Evolutionary conservation across 2,888 invertebrate genomes (phyloP).

Genomic region (Sarcophaga variegata): DNA sequence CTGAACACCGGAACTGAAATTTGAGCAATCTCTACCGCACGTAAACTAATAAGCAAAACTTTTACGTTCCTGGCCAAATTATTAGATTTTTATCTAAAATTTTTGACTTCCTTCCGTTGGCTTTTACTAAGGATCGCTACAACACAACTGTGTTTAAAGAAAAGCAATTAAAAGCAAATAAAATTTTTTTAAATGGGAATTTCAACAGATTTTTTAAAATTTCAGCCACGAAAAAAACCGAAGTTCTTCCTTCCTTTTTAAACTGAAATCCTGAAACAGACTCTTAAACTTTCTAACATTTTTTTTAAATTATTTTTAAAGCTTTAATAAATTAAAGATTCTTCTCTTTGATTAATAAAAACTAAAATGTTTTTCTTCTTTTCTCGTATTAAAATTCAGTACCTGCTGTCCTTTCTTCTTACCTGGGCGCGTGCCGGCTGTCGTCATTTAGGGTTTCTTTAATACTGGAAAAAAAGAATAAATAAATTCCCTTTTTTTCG

Average conservation of each 20-base stretch:
- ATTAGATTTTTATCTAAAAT: slow-evolving; percentile 54
- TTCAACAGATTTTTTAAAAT: too few relatives aligned
- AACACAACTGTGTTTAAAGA: too few relatives aligned
- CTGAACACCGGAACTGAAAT: slow-evolving; percentile 78
- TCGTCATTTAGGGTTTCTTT: slow-evolving; percentile 74
- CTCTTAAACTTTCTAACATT: not conserved
- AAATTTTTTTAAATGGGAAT: too few relatives aligned
- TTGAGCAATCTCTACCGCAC: slow-evolving; percentile 71
- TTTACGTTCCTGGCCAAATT: slow-evolving; percentile 8
- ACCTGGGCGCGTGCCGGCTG: slow-evolving; percentile 79
- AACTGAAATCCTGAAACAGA: too few relatives aligned
- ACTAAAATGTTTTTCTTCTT: not conserved
- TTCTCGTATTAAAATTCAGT: not conserved
- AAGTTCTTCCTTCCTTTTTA: too few relatives aligned
- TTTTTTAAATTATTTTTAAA: slow-evolving; percentile 4
- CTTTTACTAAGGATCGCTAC: too few relatives aligned
- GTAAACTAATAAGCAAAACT: slow-evolving; percentile 15
- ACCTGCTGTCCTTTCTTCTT: slow-evolving; percentile 61
- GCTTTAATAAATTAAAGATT: slow-evolving; percentile 21
- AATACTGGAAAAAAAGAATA: not conserved
- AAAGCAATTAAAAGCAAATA: too few relatives aligned
- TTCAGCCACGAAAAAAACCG: too few relatives aligned
- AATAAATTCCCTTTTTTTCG: not conserved
- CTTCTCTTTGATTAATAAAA: slow-evolving; percentile 35
- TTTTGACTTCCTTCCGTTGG: slow-evolving; percentile 56